Conservation (phyloP, 2,797 vertebrate species). For the Premnoplex brunnescens region DNA sequence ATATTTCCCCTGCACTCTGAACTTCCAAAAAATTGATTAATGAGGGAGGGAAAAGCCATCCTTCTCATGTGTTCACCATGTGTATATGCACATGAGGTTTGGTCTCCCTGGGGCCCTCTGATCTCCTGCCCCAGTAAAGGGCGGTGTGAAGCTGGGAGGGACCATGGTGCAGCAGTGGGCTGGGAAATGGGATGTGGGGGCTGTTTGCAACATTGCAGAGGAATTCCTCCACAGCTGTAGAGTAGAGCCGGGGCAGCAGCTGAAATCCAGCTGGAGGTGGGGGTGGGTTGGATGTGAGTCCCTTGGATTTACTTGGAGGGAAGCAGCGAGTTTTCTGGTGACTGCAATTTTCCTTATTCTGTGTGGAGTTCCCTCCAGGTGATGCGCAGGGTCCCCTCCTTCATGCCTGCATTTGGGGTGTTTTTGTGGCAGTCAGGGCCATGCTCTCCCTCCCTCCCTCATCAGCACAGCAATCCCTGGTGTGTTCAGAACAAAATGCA, state of each 20-base stretch:
- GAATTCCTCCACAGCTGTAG: not conserved
- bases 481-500: accelerated
- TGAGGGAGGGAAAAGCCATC: accelerated
- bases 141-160: accelerated
- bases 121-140: accelerated
- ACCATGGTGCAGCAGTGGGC: accelerated
- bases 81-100: accelerated
- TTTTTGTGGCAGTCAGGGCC: accelerated
- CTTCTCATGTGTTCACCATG: accelerated
- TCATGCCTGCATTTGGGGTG: not conserved
- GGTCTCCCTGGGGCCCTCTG: not conserved
- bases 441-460: not conserved
- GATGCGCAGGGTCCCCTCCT: not conserved
- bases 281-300: not conserved
- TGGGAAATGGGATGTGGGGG: not conserved
- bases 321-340: not conserved
- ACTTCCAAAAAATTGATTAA: accelerated
- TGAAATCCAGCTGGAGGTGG: constrained; percentile 5
- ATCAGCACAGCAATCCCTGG: accelerated
- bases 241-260: not conserved
- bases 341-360: not conserved
- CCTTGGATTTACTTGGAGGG: accelerated
- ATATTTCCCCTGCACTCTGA: accelerated
- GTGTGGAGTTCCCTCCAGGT: accelerated
- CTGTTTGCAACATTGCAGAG: not conserved